Conservation (phyloP, 2,888 invertebrate genomes). For the Ectemnius cavifrons region DNA sequence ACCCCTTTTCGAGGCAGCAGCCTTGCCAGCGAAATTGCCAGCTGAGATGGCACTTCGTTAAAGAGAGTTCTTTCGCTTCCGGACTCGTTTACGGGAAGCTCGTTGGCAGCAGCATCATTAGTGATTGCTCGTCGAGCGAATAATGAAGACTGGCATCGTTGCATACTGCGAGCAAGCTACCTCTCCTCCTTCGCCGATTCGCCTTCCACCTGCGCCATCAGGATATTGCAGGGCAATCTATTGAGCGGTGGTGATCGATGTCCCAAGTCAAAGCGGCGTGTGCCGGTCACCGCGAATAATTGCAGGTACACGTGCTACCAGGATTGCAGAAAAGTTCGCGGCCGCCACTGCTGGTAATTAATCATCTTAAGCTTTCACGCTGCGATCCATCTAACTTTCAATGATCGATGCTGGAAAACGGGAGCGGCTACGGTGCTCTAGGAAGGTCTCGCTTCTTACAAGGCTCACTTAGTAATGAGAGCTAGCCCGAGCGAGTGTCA, state of each 20-base stretch:
- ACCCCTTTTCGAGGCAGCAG: too few relatives aligned
- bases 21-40: too few relatives aligned
- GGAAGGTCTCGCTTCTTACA: neutral
- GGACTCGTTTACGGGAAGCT: neutral
- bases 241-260: constrained; percentile 45
- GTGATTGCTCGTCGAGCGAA: neutral
- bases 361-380: constrained; percentile 33
- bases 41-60: too few relatives aligned
- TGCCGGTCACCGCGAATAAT: constrained; percentile 15
- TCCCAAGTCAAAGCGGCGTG: constrained; percentile 13
- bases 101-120: neutral
- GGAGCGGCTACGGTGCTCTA: neutral
- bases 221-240: constrained; percentile 39
- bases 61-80: too few relatives aligned
- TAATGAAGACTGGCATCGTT: neutral
- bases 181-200: constrained; percentile 16
- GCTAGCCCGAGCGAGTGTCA: too few relatives aligned
- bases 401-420: neutral
- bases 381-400: constrained; percentile 18
- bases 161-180: neutral
- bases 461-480: neutral
- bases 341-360: constrained; percentile 22
- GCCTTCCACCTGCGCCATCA: constrained; percentile 22
- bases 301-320: constrained; percentile 4
- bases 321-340: constrained; percentile 36